Evolutionary conservation across 2,113 vertebrate genomes (phyloP), one percentile per base, ranked within the genome.

Genomic region (Scomber scombrus): DNA sequence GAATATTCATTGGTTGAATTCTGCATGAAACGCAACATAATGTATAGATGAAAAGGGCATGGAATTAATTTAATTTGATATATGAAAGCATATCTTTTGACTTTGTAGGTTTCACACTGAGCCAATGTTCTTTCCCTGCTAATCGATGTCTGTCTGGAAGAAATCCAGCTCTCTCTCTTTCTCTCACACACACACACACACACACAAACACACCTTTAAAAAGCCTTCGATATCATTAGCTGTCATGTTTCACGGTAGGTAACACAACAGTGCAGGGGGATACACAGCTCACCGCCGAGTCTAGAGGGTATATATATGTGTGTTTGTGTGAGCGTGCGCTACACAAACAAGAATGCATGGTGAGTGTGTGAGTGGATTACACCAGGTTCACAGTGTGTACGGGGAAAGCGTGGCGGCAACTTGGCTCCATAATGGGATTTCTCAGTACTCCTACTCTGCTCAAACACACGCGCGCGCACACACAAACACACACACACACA

Each of bases 341-440:
- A 78, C 76, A 71, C 89, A 91, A 87, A 89, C 89, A 91, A 82
- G 78, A 78, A 78, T 60, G 65, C 90, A 80, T 89, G 84, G 85
- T 57, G 89, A 85, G 90, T 90, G 91, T 91, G 90, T 87, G 92
- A 95, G 91, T 90, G 93, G 94, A 95, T 95, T 95, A 94, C 93
- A 94, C 81, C 52, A 75, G 89, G 92, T 93, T 94, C 90, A 90
- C 86, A 83, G 85, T 92, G 88, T 92, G 88, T 89, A 92, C 62
- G 82, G 85, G 85, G 84, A 84, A 75, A 92, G 87, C 92, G 85
- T 92, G 85, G 89, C 87, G 75, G 82, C 88, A 93, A 93, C 94
- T 93, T 63, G 89, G 86, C 78, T 88, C 87, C 80, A 82, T 95
- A 94, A 95, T 94, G 89, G 93, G 94, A 95, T 95, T 95, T 93